A percentile compares a stretch with the other conserved stretches of the same genome.
phyloP scores from a whole-genome alignment of 2,888 invertebrate species.

The Peribatodes rhomboidaria region DNA sequence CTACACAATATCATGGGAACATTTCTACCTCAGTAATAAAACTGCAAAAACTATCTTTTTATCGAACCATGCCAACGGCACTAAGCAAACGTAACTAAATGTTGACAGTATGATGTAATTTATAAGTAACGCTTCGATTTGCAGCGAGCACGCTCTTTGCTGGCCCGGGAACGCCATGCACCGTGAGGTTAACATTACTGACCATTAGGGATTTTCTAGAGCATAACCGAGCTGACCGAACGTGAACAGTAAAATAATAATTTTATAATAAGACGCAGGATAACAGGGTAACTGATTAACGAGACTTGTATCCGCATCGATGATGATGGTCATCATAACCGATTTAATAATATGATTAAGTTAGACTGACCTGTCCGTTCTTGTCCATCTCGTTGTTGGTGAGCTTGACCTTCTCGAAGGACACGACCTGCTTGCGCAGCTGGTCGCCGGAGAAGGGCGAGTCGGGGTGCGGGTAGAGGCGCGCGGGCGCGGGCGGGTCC shows the following conservation, averaged over 20 bases:
- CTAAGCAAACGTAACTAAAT: slow-evolving; percentile 63
- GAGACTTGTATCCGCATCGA: not conserved
- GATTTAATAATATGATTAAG: not conserved
- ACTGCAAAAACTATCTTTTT: not conserved
- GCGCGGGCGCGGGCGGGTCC: slow-evolving; percentile 97
- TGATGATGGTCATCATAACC: not conserved
- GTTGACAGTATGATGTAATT: slow-evolving; percentile 62
- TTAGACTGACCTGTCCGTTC: slow-evolving; percentile 94
- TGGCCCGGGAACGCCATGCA: slow-evolving; percentile 30
- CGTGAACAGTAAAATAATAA: slow-evolving; percentile 39
- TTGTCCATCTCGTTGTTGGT: slow-evolving; percentile 99
- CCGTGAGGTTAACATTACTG: slow-evolving; percentile 46
- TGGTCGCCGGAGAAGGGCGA: slow-evolving; percentile 98
- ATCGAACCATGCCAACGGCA: slow-evolving; percentile 47
- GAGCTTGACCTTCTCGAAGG: slow-evolving; percentile 99
- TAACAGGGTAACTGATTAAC: slow-evolving; percentile 17
- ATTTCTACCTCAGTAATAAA: not conserved
- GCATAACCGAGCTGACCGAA: slow-evolving; percentile 52
- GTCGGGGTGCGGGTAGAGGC: slow-evolving; percentile 98
- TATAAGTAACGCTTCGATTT: slow-evolving; percentile 56
- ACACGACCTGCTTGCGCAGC: slow-evolving; percentile 97
- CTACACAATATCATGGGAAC: not conserved
- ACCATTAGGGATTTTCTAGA: slow-evolving; percentile 47
- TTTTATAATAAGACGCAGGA: slow-evolving; percentile 32
- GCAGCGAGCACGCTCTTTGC: slow-evolving; percentile 51